Base-by-base conservation (phyloP, 2,888 invertebrate species). In the Balanococcus diminutus region DNA sequence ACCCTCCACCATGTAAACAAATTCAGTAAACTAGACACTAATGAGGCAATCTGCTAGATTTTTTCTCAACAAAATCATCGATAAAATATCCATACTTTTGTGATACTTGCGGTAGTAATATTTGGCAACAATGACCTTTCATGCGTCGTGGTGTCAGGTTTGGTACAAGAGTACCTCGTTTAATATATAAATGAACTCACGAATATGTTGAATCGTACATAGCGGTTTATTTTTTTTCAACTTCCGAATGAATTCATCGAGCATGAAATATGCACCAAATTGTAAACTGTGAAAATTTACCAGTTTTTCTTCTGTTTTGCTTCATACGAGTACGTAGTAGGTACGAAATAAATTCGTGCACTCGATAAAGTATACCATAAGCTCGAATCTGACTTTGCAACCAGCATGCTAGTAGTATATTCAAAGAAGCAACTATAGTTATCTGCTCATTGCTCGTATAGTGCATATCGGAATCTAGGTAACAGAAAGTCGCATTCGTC, bases 401-500 rank as follows among this genome's bases (percentile, higher is more conserved):
- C n/a, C 3, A 5, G 19, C 51, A 42, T n/a, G n/a, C n/a, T n/a
- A n/a, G 14, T 3, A 42, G 14, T 42, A 11, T 42, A 42, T 42
- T n/a, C n/a, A n/a, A n/a, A n/a, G n/a, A n/a, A n/a, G n/a, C n/a
- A n/a, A n/a, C n/a, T n/a, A n/a, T n/a, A 36, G 36, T 4, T 36
- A 36, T 36, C 11, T 46, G 46, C 14, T n/a, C n/a, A n/a, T n/a
- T n/a, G n/a, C 56, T 56, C 19, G 56, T 22, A 56, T 5, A 9
- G 28, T 28, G 28, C 25, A 22, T 67, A 67, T 67, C 28, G 28
- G 28, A 67, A 67, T 67, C 61, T 67, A 67, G 61, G 61, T 67
- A 67, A 67, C 61, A 28, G 61, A 67, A 67, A 67, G 61, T 67
- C 61, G 56, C n/a, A n/a, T n/a, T 56, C 56, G 42, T 42, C 42